Evolutionary conservation across 2,797 vertebrate species (phyloP).

Genomic region (Tapirus indicus): DNA sequence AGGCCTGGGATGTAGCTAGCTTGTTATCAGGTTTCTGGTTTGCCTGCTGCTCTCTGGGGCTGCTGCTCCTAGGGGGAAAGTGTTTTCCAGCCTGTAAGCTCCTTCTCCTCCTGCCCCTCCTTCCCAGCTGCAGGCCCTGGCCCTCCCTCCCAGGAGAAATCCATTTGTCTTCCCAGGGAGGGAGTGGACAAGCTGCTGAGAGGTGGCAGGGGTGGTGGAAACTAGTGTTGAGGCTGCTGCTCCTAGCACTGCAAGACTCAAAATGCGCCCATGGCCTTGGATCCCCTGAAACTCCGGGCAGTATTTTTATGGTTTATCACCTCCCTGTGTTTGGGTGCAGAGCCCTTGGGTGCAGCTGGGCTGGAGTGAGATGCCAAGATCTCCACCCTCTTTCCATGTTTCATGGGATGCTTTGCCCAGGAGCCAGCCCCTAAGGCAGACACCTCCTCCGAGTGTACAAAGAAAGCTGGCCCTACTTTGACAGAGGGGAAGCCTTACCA

Average conservation of each 20-base stretch:
- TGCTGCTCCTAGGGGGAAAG: slow-evolving; percentile 48
- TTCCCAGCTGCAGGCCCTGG: slow-evolving; percentile 60
- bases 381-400: neutral
- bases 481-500: neutral
- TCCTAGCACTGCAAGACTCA: slow-evolving; percentile 33
- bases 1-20: slow-evolving; percentile 29
- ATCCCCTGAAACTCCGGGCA: neutral
- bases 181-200: slow-evolving; percentile 76
- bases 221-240: slow-evolving; percentile 44
- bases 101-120: slow-evolving; percentile 69
- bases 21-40: slow-evolving; percentile 57
- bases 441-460: neutral
- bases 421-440: neutral
- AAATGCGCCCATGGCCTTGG: slow-evolving; percentile 44
- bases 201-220: slow-evolving; percentile 74
- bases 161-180: slow-evolving; percentile 80
- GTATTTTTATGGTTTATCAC: slow-evolving; percentile 41
- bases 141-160: slow-evolving; percentile 80
- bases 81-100: slow-evolving; percentile 41
- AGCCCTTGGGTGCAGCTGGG: neutral
- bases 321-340: neutral
- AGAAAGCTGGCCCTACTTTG: slow-evolving; percentile 51
- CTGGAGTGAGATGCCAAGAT: slow-evolving; percentile 45
- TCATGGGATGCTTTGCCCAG: slow-evolving; percentile 10
- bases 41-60: slow-evolving; percentile 38